phyloP scores from a whole-genome alignment of 1,140 invertebrate genomes.

The Belonocnema kinseyi region DNA sequence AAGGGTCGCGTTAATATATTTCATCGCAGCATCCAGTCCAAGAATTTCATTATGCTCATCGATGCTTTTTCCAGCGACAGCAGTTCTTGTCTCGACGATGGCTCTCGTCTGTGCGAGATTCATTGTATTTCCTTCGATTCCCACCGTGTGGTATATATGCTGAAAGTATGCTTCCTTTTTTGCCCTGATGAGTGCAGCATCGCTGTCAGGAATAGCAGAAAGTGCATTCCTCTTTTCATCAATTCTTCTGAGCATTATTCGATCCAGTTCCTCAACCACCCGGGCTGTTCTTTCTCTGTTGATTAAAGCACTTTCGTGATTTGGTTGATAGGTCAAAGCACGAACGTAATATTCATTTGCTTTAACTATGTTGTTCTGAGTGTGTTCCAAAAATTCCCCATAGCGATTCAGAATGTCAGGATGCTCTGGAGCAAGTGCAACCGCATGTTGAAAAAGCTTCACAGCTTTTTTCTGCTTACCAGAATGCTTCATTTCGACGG shows the following conservation, averaged over 20 bases:
- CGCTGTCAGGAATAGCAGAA: conserved; percentile 86
- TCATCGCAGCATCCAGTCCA: conserved; percentile 95
- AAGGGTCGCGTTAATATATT: conserved; percentile 95
- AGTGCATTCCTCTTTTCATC: conserved; percentile 91
- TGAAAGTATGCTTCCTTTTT: conserved; percentile 97
- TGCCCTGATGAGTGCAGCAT: conserved; percentile 86
- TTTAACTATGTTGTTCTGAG: conserved; percentile 88
- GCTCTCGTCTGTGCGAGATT: conserved; percentile 93
- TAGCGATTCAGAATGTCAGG: conserved; percentile 94
- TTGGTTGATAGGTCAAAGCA: conserved; percentile 89
- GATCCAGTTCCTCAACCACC: conserved; percentile 94
- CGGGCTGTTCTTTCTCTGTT: conserved; percentile 90
- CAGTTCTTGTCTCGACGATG: conserved; percentile 94
- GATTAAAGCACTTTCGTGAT: conserved; percentile 86
- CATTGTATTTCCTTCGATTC: conserved; percentile 98
- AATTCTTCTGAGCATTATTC: conserved; percentile 85
- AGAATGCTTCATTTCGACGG: conserved; percentile 86
- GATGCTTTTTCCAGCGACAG: conserved; percentile 95
- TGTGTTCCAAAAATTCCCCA: conserved; percentile 94
- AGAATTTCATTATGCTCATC: conserved; percentile 98
- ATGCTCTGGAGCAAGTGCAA: conserved; percentile 92
- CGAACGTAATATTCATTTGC: conserved; percentile 88
- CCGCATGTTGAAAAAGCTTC: conserved; percentile 93
- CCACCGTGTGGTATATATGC: conserved; percentile 98
- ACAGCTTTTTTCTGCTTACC: conserved; percentile 91